These are phyloP conservation scores for Tamandua tetradactyla DNA, from an alignment of 2,797 vertebrate species.

Conservation along the genomic window DNA sequence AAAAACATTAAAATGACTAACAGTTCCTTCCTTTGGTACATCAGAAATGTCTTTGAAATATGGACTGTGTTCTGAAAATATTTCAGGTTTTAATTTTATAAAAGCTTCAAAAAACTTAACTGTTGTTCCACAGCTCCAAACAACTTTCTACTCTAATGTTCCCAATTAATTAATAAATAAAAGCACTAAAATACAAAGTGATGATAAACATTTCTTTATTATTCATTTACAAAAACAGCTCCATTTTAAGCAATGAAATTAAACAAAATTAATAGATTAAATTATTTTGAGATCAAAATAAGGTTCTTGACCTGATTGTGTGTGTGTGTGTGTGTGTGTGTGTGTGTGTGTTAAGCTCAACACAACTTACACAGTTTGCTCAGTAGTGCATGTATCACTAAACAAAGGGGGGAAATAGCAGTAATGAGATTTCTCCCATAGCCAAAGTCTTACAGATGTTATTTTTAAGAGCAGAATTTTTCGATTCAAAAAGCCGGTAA, in stretches of 20 bases:
- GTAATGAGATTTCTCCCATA: neutral
- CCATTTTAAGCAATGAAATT: neutral
- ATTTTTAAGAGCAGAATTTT: conserved; percentile 39
- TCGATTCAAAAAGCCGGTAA: neutral
- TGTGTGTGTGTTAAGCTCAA: no score
- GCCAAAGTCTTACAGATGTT: neutral
- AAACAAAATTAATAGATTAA: conserved; percentile 28
- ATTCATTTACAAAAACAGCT: conserved; percentile 15
- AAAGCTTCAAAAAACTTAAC: neutral
- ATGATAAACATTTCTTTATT: conserved; percentile 17
- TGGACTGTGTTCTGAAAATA: neutral
- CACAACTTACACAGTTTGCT: neutral
- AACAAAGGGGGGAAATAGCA: neutral
- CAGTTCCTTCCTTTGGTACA: conserved; percentile 1
- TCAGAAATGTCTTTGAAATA: conserved; percentile 28
- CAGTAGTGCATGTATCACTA: neutral
- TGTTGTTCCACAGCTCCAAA: conserved; percentile 8
- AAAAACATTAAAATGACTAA: conserved; percentile 75
- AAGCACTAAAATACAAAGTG: conserved; percentile 4
- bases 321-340: no score
- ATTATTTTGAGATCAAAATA: neutral
- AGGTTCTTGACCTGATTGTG: neutral
- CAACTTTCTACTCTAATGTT: neutral
- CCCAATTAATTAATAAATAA: conserved; percentile 14
- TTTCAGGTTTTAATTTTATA: conserved; percentile 25